These are phyloP conservation scores for Drosophila arizonae DNA, from an alignment of 1,140 invertebrate genomes.

Conservation along the genomic window DNA sequence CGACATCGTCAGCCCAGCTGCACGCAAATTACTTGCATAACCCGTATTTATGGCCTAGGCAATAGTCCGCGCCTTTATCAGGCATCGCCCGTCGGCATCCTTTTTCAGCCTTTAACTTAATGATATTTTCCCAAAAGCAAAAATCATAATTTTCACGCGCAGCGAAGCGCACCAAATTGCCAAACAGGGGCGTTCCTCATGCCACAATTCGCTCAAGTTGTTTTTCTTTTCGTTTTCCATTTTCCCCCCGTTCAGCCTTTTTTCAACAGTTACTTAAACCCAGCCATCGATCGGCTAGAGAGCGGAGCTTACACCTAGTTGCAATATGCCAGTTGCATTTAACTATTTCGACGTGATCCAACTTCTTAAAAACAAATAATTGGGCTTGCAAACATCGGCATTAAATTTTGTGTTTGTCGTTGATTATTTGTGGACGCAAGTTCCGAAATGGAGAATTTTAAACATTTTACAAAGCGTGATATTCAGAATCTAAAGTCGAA, in stretches of 20 bases:
- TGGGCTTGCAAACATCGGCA: too few species aligned
- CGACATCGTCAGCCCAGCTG: conserved; percentile 19
- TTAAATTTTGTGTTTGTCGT: too few species aligned
- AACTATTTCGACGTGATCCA: too few species aligned
- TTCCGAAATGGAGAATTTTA: too few species aligned
- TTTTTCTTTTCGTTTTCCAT: not conserved
- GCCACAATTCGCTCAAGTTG: conserved; percentile 55
- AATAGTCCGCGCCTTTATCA: not conserved
- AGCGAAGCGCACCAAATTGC: conserved; percentile 76
- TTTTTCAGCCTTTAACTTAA: conserved; percentile 64
- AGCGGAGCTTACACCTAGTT: conserved; percentile 26
- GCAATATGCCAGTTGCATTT: conserved; percentile 3
- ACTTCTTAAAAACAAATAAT: too few species aligned
- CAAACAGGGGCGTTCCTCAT: conserved; percentile 62
- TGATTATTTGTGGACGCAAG: too few species aligned
- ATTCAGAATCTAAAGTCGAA: too few species aligned
- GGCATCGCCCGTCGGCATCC: conserved; percentile 62
- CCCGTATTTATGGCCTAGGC: conserved; percentile 65
- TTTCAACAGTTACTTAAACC: not conserved
- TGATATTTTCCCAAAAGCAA: conserved; percentile 72
- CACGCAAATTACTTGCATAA: conserved; percentile 62
- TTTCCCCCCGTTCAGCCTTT: not conserved
- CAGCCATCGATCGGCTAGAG: conserved; percentile 12
- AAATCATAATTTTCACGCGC: conserved; percentile 80
- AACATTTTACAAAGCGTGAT: too few species aligned